phyloP scores from a whole-genome alignment of 2,113 vertebrate genomes.

The Tricholaema leucomelas region DNA sequence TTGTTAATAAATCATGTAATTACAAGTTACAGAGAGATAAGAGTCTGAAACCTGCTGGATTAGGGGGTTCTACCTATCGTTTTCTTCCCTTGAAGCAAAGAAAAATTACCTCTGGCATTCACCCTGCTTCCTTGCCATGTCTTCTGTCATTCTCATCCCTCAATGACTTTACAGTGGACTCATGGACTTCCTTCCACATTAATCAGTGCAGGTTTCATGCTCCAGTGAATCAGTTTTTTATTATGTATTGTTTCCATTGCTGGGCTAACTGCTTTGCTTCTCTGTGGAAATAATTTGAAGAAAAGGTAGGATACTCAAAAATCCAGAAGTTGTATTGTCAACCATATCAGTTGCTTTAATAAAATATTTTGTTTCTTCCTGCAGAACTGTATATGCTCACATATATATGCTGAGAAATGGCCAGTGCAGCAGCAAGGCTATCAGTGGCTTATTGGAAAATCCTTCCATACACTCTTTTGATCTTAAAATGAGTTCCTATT shows the following conservation, averaged over 20 bases:
- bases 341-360: not conserved
- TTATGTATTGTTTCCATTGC: not conserved
- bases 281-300: not conserved
- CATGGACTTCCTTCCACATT: not conserved
- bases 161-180: not conserved
- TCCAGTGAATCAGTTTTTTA: not conserved
- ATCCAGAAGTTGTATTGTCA: not conserved
- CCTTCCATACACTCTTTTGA: not conserved
- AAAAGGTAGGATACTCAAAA: not conserved
- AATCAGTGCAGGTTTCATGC: not conserved
- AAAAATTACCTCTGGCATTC: not conserved
- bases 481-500: not conserved
- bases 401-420: not conserved
- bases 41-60: not conserved
- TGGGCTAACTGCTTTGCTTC: not conserved
- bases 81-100: not conserved
- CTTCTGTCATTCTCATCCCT: not conserved
- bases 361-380: not conserved
- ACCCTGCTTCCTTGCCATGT: not conserved
- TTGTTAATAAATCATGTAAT: slow-evolving; percentile 41
- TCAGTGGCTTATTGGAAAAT: not conserved
- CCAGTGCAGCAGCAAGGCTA: not conserved
- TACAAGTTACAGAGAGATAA: slow-evolving; percentile 42
- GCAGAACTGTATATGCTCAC: too few species aligned
- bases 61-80: not conserved